Percentiles rank a stretch among this genome's conserved stretches.
phyloP scores from a whole-genome alignment of 2,113 vertebrate species.

The Syrrhaptes paradoxus region DNA sequence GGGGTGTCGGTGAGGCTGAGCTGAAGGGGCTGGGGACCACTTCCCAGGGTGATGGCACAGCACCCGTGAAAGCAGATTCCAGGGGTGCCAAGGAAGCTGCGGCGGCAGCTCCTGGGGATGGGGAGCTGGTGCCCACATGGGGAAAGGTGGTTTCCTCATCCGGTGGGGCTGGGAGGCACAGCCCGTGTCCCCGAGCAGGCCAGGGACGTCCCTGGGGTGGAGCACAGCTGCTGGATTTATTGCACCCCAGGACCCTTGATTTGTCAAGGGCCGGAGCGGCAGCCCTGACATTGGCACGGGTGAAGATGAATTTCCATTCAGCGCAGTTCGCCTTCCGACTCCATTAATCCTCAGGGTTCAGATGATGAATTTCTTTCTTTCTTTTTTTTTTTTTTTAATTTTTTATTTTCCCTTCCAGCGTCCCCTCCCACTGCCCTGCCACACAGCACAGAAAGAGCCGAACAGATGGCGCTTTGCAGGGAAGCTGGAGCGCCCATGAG shows the following conservation, averaged over 20 bases:
- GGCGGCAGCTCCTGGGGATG: neutral
- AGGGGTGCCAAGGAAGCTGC: neutral
- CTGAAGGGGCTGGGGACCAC: neutral
- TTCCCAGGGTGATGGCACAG: rapidly evolving
- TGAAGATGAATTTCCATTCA: slow-evolving; percentile 94
- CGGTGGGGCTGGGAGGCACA: neutral
- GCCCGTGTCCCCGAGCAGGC: slow-evolving; percentile 8
- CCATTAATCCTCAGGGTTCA: slow-evolving; percentile 86
- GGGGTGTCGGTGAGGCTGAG: neutral
- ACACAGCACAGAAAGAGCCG: slow-evolving; percentile 59
- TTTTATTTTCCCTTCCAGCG: slow-evolving; percentile 82
- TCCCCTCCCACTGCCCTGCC: slow-evolving; percentile 80
- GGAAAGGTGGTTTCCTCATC: rapidly evolving
- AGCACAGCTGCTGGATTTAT: slow-evolving; percentile 87
- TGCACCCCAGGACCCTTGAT: slow-evolving; percentile 87
- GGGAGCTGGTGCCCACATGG: neutral
- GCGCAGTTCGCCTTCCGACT: slow-evolving; percentile 84
- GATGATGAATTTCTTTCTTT: slow-evolving; percentile 87
- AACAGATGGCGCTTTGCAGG: slow-evolving; percentile 77
- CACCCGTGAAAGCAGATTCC: neutral
- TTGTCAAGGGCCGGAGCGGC: slow-evolving; percentile 86
- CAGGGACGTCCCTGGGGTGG: slow-evolving; percentile 32
- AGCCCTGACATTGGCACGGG: slow-evolving; percentile 88
- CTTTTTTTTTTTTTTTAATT: slow-evolving; percentile 85
- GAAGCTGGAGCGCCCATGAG: slow-evolving; percentile 79